Evolutionary conservation across 2,113 vertebrate species (phyloP).

Genomic region (Hemibagrus wyckioides): DNA sequence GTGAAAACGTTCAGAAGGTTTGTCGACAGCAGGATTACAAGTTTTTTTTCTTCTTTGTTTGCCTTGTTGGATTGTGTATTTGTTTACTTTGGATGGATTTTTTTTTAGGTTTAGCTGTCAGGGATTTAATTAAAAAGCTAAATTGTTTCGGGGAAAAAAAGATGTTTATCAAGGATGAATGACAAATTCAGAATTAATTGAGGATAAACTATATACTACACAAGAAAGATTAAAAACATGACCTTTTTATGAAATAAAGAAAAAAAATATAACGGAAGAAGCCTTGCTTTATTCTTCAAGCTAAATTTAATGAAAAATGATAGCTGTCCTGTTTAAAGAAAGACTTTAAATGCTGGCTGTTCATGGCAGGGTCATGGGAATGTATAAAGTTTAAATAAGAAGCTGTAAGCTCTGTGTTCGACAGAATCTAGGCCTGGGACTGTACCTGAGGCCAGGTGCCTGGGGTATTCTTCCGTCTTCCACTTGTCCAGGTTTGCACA

Average conservation of each 20-base stretch:
- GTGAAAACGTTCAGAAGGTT: conserved; percentile 1
- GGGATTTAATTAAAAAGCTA: conserved; percentile 14
- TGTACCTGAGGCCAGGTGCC: conserved; percentile 28
- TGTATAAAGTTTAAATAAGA: conserved; percentile 10
- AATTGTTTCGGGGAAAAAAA: conserved; percentile 5
- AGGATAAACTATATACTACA: neutral
- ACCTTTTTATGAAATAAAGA: neutral
- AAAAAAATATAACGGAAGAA: neutral
- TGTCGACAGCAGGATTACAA: neutral
- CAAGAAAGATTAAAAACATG: neutral
- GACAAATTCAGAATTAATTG: neutral
- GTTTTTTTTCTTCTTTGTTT: neutral
- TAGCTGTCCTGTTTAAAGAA: neutral
- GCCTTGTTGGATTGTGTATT: neutral
- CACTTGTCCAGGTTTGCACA: conserved; percentile 24
- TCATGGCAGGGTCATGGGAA: neutral
- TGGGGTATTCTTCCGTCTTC: conserved; percentile 38
- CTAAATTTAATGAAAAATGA: neutral
- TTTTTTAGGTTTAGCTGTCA: neutral
- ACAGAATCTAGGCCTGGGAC: conserved; percentile 29
- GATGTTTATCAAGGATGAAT: conserved; percentile 13
- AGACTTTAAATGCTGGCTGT: neutral
- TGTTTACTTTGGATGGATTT: neutral
- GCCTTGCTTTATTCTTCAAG: neutral
- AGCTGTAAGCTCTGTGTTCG: conserved; percentile 19